Percentiles rank a stretch among this genome's conserved stretches.
Conservation (phyloP, 2,797 vertebrate genomes). For the Eurystomus glaucurus region DNA sequence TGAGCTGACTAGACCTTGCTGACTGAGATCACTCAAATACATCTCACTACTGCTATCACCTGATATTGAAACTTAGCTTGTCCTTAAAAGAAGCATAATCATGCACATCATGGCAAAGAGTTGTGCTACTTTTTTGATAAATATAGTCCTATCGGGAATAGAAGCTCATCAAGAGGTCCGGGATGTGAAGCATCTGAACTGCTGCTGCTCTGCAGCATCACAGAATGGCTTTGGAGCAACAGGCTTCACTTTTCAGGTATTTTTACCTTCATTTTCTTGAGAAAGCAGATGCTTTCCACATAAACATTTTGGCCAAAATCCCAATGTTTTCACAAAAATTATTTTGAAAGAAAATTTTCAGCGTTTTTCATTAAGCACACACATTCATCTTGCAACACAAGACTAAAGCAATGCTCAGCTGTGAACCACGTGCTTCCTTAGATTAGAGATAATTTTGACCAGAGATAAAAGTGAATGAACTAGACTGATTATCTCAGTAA, state of each 20-base stretch:
- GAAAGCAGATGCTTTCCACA: conserved; percentile 19
- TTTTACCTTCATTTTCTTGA: background rate
- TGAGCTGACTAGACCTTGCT: background rate
- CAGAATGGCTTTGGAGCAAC: background rate
- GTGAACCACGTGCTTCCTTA: background rate
- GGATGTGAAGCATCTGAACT: background rate
- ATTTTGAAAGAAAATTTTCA: background rate
- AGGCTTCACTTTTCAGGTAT: background rate
- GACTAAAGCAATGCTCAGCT: background rate
- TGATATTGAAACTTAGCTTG: background rate
- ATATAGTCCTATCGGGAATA: background rate
- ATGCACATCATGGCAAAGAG: background rate
- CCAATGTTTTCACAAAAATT: background rate
- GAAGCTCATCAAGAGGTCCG: rapidly evolving
- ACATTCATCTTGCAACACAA: background rate
- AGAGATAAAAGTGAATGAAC: conserved; percentile 10
- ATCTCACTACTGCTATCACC: background rate
- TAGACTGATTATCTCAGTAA: background rate
- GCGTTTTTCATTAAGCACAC: background rate
- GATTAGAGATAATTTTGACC: background rate
- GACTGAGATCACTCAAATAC: background rate
- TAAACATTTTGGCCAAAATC: background rate
- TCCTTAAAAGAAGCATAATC: background rate
- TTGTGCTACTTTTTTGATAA: background rate
- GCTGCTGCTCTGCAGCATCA: background rate